Percentiles rank a stretch among this genome's conserved stretches.
phyloP scores from a whole-genome alignment of 1,140 invertebrate genomes.

The Whitmania pigra region DNA sequence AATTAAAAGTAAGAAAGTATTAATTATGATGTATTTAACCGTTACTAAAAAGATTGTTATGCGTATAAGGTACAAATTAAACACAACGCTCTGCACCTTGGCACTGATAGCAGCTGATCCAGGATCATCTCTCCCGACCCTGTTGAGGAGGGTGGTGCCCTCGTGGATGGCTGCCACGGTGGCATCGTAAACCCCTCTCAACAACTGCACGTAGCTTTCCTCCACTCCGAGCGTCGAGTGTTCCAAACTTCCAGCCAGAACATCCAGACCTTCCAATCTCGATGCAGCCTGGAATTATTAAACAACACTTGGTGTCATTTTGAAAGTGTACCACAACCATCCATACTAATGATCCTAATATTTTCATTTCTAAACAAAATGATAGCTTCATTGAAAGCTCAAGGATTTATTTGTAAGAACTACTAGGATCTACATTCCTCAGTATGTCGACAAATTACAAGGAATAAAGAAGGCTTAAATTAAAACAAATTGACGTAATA shows the following conservation, averaged over 20 bases:
- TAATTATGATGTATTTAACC: too few species aligned
- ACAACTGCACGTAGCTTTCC: slow-evolving; percentile 53
- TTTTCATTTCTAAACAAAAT: too few species aligned
- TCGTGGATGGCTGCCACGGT: slow-evolving; percentile 53
- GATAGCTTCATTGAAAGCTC: too few species aligned
- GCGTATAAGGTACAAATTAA: too few species aligned
- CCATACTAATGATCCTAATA: too few species aligned
- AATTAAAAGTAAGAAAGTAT: too few species aligned
- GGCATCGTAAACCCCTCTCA: slow-evolving; percentile 53
- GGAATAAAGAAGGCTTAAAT: too few species aligned
- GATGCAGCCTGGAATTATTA: slow-evolving; percentile 50
- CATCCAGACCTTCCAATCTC: slow-evolving; percentile 62
- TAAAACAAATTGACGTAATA: not conserved
- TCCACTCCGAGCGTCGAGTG: slow-evolving; percentile 52
- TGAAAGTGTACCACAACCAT: not conserved
- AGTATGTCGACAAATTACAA: too few species aligned
- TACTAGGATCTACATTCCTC: too few species aligned
- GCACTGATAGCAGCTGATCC: slow-evolving; percentile 52
- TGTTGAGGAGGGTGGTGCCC: slow-evolving; percentile 60
- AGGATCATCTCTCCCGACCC: slow-evolving; percentile 52
- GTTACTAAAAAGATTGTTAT: too few species aligned
- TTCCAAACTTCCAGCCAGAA: slow-evolving; percentile 53
- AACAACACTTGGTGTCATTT: not conserved
- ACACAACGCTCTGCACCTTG: slow-evolving; percentile 30
- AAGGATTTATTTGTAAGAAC: too few species aligned